phyloP scores from a whole-genome alignment of 2,888 invertebrate genomes.

The Antheraea yamamai region DNA sequence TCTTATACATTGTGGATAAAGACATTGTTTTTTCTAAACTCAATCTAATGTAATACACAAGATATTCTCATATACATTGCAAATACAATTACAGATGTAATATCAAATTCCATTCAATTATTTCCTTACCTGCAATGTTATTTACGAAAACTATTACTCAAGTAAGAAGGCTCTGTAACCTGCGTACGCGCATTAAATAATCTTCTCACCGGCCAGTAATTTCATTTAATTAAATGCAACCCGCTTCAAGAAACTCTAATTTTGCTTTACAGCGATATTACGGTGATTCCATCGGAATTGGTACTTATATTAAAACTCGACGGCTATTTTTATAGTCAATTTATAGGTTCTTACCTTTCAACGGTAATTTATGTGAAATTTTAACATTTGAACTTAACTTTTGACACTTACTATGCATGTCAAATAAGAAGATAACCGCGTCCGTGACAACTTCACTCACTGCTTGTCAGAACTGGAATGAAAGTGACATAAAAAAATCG shows the following conservation, averaged over 20 bases:
- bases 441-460: no score
- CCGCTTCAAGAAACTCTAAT: constrained; percentile 50
- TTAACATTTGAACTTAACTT: no score
- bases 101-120: not conserved
- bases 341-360: not conserved
- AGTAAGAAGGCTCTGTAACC: constrained; percentile 8
- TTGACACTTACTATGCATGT: no score
- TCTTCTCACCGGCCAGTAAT: constrained; percentile 36
- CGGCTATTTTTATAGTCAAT: not conserved
- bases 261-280: constrained; percentile 35
- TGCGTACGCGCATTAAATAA: constrained; percentile 19
- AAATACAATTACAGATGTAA: not conserved
- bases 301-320: constrained; percentile 13
- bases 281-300: constrained; percentile 17
- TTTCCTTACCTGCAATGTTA: not conserved
- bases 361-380: no score
- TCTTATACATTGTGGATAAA: no score
- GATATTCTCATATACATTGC: not conserved
- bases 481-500: no score
- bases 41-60: not conserved
- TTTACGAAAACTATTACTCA: constrained; percentile 16
- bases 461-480: no score
- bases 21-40: no score
- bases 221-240: constrained; percentile 60
- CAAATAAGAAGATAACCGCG: no score